These are phyloP conservation scores for Cherax quadricarinatus DNA, from an alignment of 1,140 invertebrate genomes.

Conservation along the genomic window DNA sequence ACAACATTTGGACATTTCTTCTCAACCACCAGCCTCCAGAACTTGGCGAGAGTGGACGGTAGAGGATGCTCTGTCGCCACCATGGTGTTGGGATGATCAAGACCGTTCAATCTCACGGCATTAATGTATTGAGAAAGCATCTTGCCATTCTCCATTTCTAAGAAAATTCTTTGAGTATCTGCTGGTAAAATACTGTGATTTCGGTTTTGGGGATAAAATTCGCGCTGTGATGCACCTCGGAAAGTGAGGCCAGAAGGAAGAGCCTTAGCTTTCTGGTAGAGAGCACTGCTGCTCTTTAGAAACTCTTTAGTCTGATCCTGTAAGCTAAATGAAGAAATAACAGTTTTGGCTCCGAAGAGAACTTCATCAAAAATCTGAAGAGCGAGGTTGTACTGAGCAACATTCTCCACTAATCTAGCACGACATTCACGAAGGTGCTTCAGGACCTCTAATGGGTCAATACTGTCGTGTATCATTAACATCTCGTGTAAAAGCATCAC, in stretches of 20 bases:
- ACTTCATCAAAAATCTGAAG: conserved; percentile 30
- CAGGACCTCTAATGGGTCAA: conserved; percentile 2
- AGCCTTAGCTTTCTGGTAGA: not conserved
- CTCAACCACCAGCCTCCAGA: not conserved
- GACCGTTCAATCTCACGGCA: not conserved
- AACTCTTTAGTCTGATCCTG: not conserved
- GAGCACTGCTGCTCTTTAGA: not conserved
- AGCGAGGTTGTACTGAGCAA: conserved; percentile 31
- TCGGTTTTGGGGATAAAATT: not conserved
- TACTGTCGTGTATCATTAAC: not conserved
- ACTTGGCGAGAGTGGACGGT: not conserved
- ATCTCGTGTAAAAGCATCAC: not conserved
- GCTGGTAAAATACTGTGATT: not conserved
- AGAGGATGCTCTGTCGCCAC: not conserved
- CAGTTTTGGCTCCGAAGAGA: not conserved
- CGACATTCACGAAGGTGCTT: conserved; percentile 5
- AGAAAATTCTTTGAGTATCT: not conserved
- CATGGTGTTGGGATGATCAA: not conserved
- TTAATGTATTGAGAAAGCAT: not conserved
- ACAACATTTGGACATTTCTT: not conserved
- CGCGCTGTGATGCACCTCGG: not conserved
- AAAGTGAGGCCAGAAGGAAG: not conserved
- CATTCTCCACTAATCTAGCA: conserved; percentile 33
- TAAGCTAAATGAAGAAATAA: not conserved
- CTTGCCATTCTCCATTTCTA: not conserved